phyloP scores from a whole-genome alignment of 2,113 vertebrate species.

The Nannospalax galili region DNA sequence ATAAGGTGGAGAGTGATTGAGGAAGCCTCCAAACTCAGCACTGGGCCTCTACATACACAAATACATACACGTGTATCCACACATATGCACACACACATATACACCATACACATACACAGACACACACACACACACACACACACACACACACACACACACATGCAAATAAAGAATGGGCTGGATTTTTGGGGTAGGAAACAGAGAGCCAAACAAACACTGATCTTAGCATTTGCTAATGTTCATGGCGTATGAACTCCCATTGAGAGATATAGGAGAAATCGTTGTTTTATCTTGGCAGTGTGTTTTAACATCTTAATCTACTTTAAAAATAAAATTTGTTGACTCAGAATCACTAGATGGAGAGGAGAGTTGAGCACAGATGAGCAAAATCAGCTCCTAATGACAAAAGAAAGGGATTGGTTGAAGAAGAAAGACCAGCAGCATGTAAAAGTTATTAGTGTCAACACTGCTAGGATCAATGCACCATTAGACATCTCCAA shows the following conservation, averaged over 20 bases:
- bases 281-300: background rate
- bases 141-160: background rate
- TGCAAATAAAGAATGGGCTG: background rate
- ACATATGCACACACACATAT: too few relatives aligned
- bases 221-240: background rate
- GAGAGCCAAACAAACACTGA: background rate
- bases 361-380: background rate
- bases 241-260: background rate
- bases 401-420: background rate
- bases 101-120: background rate
- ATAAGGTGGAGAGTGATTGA: background rate
- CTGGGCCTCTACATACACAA: too few relatives aligned
- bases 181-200: background rate
- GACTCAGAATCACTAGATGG: too few relatives aligned
- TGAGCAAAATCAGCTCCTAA: background rate
- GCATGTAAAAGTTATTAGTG: background rate
- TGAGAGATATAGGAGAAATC: background rate
- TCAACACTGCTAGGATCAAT: too few relatives aligned
- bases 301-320: background rate
- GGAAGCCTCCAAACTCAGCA: background rate
- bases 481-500: background rate
- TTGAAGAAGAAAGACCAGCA: background rate
- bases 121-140: background rate
- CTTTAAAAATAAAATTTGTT: background rate
- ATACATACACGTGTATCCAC: too few relatives aligned